phyloP scores from a whole-genome alignment of 2,888 invertebrate species.

The Hydropsyche betteni region DNA sequence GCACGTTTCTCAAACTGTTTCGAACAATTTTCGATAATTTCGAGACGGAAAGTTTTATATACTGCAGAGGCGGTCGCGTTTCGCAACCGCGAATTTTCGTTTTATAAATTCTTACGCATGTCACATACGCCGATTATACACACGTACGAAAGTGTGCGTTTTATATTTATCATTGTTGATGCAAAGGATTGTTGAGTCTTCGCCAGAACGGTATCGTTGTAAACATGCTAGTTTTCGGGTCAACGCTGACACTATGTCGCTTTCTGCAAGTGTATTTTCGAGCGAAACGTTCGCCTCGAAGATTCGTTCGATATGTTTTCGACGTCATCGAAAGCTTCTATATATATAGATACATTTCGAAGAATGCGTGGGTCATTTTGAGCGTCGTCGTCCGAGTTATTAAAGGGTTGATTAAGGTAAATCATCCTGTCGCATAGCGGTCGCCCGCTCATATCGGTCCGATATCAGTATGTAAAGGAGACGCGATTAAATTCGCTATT shows the following conservation, averaged over 20 bases:
- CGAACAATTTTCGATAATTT: too few species aligned
- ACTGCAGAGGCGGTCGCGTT: not conserved
- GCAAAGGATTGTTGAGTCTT: constrained; percentile 20
- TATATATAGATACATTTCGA: not conserved
- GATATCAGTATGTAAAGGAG: constrained; percentile 40
- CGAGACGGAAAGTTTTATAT: not conserved
- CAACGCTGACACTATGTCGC: constrained; percentile 9
- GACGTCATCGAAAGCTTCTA: not conserved
- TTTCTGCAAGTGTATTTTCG: not conserved
- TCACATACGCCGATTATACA: not conserved
- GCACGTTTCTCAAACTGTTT: too few species aligned
- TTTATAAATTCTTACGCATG: not conserved
- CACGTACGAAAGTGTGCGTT: not conserved
- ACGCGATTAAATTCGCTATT: constrained; percentile 42
- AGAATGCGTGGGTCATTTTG: not conserved
- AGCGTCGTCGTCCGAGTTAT: not conserved
- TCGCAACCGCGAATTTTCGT: constrained; percentile 2
- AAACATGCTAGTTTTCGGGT: constrained; percentile 22
- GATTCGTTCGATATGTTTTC: too few species aligned
- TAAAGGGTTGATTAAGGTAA: constrained; percentile 28
- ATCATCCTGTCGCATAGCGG: constrained; percentile 32
- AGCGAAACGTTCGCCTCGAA: too few species aligned
- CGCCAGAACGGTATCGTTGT: constrained; percentile 11
- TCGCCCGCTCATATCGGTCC: constrained; percentile 14
- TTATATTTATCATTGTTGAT: constrained; percentile 24